Conservation (phyloP, 2,888 invertebrate genomes). For the Eupithecia dodoneata region DNA sequence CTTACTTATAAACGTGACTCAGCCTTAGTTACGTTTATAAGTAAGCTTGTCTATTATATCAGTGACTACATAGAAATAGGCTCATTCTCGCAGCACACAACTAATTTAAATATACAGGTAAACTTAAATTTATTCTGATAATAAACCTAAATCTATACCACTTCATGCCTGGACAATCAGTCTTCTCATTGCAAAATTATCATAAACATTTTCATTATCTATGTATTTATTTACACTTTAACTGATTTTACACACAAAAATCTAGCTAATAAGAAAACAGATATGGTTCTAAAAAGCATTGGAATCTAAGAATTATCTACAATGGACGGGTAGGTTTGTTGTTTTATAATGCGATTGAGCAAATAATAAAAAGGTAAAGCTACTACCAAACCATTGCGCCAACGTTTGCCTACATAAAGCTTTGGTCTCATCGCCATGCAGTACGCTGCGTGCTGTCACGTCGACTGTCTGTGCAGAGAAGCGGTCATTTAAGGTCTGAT, state of each 20-base stretch:
- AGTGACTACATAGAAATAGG: conserved; percentile 7
- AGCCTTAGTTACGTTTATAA: neutral
- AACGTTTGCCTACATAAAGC: neutral
- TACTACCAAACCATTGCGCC: neutral
- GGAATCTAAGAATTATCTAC: conserved; percentile 47
- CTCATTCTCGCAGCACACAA: conserved; percentile 50
- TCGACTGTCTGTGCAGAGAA: too few species aligned
- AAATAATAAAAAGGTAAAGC: conserved; percentile 51
- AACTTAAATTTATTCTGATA: conserved; percentile 74
- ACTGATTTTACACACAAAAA: conserved; percentile 59
- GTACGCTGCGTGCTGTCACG: too few species aligned
- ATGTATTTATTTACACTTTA: conserved; percentile 64
- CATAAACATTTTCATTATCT: conserved; percentile 64
- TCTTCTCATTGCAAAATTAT: conserved; percentile 83
- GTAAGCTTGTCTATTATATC: neutral
- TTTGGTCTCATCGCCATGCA: too few species aligned
- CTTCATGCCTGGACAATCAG: conserved; percentile 80
- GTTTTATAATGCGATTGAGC: conserved; percentile 56
- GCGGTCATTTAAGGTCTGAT: too few species aligned
- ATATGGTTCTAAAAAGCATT: conserved; percentile 10
- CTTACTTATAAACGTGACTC: conserved; percentile 10
- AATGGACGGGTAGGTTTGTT: conserved; percentile 53
- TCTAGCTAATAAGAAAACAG: conserved; percentile 20
- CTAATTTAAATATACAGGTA: conserved; percentile 64
- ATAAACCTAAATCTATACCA: conserved; percentile 72